Evolutionary conservation across 1,140 invertebrate species (phyloP).

Genomic region (Akabosia matsudoensis): DNA sequence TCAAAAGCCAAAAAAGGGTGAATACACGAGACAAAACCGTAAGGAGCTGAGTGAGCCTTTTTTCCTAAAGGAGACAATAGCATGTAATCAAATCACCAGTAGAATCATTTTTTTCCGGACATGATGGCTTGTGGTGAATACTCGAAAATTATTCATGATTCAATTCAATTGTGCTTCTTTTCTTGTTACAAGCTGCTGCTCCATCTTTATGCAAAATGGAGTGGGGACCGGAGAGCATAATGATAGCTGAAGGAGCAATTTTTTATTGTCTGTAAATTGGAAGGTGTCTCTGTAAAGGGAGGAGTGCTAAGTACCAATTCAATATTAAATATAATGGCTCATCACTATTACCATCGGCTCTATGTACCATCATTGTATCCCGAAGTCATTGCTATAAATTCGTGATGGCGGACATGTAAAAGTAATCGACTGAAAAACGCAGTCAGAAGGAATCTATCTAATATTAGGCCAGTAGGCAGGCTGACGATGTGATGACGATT

Average conservation of each 20-base stretch:
- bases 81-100: conserved; percentile 11
- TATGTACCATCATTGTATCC: background rate
- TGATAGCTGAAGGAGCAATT: background rate
- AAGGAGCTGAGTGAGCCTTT: background rate
- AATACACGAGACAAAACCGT: background rate
- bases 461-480: too few relatives aligned
- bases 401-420: too few relatives aligned
- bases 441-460: too few relatives aligned
- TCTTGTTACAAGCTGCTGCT: background rate
- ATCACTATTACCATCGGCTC: background rate
- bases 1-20: background rate
- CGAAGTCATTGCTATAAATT: too few relatives aligned
- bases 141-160: conserved; percentile 18
- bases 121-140: conserved; percentile 14
- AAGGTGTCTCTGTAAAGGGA: background rate
- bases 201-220: background rate
- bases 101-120: background rate
- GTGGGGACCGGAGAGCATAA: background rate
- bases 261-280: background rate
- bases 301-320: background rate
- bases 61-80: conserved; percentile 6
- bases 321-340: background rate
- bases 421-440: too few relatives aligned
- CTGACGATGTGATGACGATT: too few relatives aligned
- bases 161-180: conserved; percentile 13